Percentiles rank a stretch among this genome's conserved stretches.
Evolutionary conservation across 2,888 invertebrate species (phyloP).

Genomic region (Orthosia cruda): DNA sequence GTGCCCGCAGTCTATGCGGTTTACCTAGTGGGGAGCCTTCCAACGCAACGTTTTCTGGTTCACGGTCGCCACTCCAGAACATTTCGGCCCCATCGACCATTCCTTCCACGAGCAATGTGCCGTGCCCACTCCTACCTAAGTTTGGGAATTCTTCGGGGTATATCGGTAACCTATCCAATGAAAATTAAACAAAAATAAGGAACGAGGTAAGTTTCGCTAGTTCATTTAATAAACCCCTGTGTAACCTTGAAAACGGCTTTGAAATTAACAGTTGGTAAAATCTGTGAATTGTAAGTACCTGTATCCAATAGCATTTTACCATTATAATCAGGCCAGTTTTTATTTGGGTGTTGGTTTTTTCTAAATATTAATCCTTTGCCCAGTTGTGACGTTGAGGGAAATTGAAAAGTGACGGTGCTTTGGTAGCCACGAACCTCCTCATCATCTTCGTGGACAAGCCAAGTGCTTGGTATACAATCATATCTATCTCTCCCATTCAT

Average conservation of each 20-base stretch:
- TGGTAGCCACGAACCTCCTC: background rate
- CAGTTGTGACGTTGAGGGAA: background rate
- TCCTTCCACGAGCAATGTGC: too few relatives aligned
- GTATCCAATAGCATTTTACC: background rate
- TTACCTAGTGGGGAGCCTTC: too few relatives aligned
- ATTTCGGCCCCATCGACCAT: too few relatives aligned
- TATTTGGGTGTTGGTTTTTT: background rate
- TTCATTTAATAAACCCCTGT: background rate
- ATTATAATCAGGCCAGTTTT: background rate
- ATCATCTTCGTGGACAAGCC: background rate
- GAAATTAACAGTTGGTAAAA: background rate
- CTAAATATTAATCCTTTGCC: constrained; percentile 1
- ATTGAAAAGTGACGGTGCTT: background rate
- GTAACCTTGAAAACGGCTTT: background rate
- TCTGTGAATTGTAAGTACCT: background rate
- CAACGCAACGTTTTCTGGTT: too few relatives aligned
- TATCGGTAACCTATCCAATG: too few relatives aligned
- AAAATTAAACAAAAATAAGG: too few relatives aligned
- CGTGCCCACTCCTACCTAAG: too few relatives aligned
- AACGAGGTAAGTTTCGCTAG: background rate
- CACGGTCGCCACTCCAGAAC: too few relatives aligned
- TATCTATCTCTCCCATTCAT: background rate
- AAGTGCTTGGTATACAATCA: constrained; percentile 7
- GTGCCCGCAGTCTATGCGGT: too few relatives aligned
- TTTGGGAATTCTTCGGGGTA: too few relatives aligned